These are phyloP conservation scores for Parazoanthus swiftii DNA, from an alignment of 92 coral and sea anemone species.

Conservation along the genomic window DNA sequence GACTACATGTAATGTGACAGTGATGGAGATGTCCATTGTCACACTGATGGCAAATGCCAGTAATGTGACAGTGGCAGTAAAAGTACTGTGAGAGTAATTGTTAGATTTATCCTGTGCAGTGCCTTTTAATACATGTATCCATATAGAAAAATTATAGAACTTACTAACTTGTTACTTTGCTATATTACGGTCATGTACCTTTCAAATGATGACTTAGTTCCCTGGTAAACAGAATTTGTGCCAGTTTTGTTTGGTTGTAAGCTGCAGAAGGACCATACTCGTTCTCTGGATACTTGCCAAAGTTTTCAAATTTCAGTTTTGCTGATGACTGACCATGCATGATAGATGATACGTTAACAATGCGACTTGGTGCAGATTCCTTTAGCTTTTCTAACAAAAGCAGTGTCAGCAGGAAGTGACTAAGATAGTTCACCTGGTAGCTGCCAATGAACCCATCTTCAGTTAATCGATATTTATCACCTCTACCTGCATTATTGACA, in stretches of 20 bases:
- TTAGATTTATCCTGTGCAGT: too few relatives aligned
- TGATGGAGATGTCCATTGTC: too few relatives aligned
- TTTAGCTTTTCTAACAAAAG: constrained; percentile 57
- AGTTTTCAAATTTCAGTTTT: constrained; percentile 45
- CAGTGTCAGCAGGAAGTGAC: constrained; percentile 70
- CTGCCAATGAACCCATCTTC: constrained; percentile 69
- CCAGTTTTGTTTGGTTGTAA: constrained; percentile 66
- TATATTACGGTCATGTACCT: constrained; percentile 33
- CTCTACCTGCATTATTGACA: constrained; percentile 68
- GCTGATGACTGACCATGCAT: not conserved
- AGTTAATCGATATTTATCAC: constrained; percentile 30
- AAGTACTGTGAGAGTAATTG: too few relatives aligned
- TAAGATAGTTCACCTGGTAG: constrained; percentile 68
- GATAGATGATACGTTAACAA: constrained; percentile 65
- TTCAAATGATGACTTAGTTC: constrained; percentile 60
- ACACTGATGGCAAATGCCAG: too few relatives aligned
- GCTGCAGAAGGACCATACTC: not conserved
- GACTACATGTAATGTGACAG: too few relatives aligned
- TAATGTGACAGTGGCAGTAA: too few relatives aligned
- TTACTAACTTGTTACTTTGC: too few relatives aligned
- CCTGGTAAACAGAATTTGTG: constrained; percentile 71
- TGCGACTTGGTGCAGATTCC: constrained; percentile 64
- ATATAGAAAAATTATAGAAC: too few relatives aligned
- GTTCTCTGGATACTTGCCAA: constrained; percentile 41
- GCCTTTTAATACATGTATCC: too few relatives aligned